Evolutionary conservation across 2,113 vertebrate species (phyloP), one percentile per base, ranked within the genome.

Genomic region (Sphaerodactylus townsendi): DNA sequence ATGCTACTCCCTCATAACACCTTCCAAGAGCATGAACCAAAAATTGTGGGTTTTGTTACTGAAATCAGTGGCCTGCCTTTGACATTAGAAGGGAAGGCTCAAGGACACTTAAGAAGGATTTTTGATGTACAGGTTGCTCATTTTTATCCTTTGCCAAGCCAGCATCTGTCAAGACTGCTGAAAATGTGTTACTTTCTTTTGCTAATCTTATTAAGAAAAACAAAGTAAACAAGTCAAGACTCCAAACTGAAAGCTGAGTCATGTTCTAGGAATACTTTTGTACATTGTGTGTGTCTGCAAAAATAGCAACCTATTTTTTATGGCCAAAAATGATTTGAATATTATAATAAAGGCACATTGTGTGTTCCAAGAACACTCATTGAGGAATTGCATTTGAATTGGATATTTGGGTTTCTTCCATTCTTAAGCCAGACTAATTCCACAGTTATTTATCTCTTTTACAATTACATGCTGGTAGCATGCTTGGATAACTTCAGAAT

Each of bases 401-500:
- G 33, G 64, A 56, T 53, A 68, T 56, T 76, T 76, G 64, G 64
- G 17, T 41, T 69, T 50, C 62, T 41, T 14, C 59, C 46, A 23
- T 83, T 39, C 46, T 68, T 50, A 66, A 83, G 25, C 62, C 64
- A 68, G 65, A 41, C 37, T 77, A 4, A 0, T 78, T 72, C 85
- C 11, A 59, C 19, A 72, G 23, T 14, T 62, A 77, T 14, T 53
- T 88, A 62, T 81, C 25, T 41, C 48, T 2, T 77, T 10, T 0
- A 37, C 77, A 41, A 5, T 81, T 74, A 71, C 70, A 15, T 82
- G 11, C 35, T n/a, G 1, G 2, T 65, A 59, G 6, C 10, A 59
- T 25, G 21, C 41, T 10, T 44, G 77, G 56, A 37, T 50, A 39
- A 75, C 81, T 93, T 89, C 71, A 86, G 83, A 75, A 91, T 75